phyloP scores from a whole-genome alignment of 1,140 invertebrate species.

The Anastrepha obliqua region DNA sequence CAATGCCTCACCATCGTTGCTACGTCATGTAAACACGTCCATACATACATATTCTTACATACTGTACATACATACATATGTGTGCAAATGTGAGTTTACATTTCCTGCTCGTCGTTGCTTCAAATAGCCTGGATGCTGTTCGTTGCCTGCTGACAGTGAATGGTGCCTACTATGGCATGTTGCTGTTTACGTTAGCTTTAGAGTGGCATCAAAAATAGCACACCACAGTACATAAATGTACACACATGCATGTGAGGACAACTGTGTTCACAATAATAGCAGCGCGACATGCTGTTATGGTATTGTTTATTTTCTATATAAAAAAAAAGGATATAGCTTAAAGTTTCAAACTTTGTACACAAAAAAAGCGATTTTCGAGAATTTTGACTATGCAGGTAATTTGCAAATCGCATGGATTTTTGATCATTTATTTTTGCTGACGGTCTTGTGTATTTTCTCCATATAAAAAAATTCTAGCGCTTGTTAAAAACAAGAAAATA shows the following conservation, averaged over 20 bases:
- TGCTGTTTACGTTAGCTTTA: slow-evolving; percentile 34
- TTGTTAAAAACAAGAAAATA: too few species aligned
- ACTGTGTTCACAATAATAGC: too few species aligned
- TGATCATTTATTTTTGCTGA: too few species aligned
- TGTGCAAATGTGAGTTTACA: not conserved
- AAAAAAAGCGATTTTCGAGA: too few species aligned
- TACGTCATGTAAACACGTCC: not conserved
- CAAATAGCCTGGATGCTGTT: slow-evolving; percentile 32
- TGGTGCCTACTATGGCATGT: not conserved
- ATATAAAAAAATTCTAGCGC: too few species aligned
- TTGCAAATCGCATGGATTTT: too few species aligned
- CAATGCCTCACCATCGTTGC: not conserved
- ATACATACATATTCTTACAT: not conserved
- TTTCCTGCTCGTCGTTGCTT: not conserved
- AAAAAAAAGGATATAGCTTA: too few species aligned
- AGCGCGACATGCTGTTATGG: too few species aligned
- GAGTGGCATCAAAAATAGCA: slow-evolving; percentile 40
- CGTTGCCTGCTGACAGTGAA: not conserved
- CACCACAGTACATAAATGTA: not conserved
- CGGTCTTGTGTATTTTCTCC: too few species aligned
- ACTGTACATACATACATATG: not conserved
- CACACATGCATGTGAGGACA: not conserved
- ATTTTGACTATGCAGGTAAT: too few species aligned
- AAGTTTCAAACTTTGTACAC: too few species aligned
- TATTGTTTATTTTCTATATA: too few species aligned